phyloP scores from a whole-genome alignment of 2,888 invertebrate genomes.

The Drosophila rellima region DNA sequence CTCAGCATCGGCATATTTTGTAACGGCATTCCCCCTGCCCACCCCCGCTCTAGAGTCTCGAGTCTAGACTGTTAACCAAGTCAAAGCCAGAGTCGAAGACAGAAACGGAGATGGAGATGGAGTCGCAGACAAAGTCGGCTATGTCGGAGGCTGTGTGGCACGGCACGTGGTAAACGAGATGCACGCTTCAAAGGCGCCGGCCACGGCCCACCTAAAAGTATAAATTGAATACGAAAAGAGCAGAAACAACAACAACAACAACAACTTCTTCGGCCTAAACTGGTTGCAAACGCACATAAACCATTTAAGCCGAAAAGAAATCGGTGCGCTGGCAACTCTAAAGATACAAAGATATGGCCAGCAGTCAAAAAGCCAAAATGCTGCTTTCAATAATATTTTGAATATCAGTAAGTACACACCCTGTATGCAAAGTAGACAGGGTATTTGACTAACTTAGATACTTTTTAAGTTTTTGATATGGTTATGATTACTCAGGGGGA shows the following conservation, averaged over 20 bases:
- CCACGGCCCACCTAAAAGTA: constrained; percentile 75
- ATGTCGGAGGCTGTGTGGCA: constrained; percentile 47
- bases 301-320: constrained; percentile 81
- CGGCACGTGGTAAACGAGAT: constrained; percentile 80
- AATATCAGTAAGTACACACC: constrained; percentile 34
- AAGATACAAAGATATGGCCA: constrained; percentile 55
- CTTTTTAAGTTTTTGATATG: neutral
- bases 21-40: constrained; percentile 32
- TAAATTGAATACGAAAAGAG: constrained; percentile 64
- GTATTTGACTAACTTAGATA: neutral
- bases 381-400: constrained; percentile 44
- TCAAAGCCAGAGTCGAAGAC: constrained; percentile 15
- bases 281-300: constrained; percentile 81
- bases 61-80: neutral
- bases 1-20: constrained; percentile 48
- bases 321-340: constrained; percentile 72
- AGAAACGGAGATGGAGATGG: constrained; percentile 13
- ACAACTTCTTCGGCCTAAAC: constrained; percentile 61
- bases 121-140: constrained; percentile 7
- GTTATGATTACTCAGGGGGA: too few species aligned
- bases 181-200: constrained; percentile 79
- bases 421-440: neutral
- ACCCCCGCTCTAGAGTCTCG: neutral
- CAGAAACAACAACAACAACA: constrained; percentile 24
- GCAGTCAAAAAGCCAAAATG: constrained; percentile 42